Base-by-base conservation (phyloP, 2,113 vertebrate genomes). In the Pyxicephalus adspersus region DNA sequence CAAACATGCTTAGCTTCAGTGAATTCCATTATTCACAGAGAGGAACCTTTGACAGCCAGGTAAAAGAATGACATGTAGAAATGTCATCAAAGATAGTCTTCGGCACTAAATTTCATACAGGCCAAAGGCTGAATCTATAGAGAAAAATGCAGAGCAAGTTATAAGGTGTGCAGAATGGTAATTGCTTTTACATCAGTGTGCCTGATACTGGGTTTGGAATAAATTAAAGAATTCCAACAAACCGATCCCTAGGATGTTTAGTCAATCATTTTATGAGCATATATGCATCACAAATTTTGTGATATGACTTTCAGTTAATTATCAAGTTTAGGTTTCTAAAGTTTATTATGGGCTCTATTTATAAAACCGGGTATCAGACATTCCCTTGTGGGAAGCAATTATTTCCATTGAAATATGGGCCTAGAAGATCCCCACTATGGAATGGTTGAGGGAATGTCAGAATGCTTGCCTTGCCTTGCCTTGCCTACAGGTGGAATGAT, bases 1-100 rank as follows among this genome's bases (percentile, higher is more conserved):
- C 84, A 87, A 83, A 74, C 76, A 83, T 85, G 72, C 54, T 68
- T 72, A 0, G 4, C 65, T 86, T 85, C 83, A 89, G 86, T 84
- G 85, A 87, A 83, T 86, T 85, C 87, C 31, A 83, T 83, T 88
- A 83, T 83, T 83, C 85, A 83, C 80, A 60, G 67, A 88, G 80
- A 82, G 77, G 45, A 50, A 74, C 52, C 26, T 85, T 81, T 90
- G 88, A 87, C 88, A 89, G 86, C 84, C 83, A 83, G 84, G 85
- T 76, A 75, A 85, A 87, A 25, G 61, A 72, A 70, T 64, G 78
- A 64, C 67, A 81, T 64, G 45, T 51, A 54, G 60, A 81, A 72
- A 72, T 81, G 78, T 64, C 78, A 81, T 81, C 38, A 81, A 58
- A 81, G 26, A 57, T 60, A 73, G 67, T 64, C 78, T 73, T 81